A percentile compares a stretch with the other conserved stretches of the same genome.
phyloP scores from a whole-genome alignment of 1,140 invertebrate species.

The Drosophila lini region DNA sequence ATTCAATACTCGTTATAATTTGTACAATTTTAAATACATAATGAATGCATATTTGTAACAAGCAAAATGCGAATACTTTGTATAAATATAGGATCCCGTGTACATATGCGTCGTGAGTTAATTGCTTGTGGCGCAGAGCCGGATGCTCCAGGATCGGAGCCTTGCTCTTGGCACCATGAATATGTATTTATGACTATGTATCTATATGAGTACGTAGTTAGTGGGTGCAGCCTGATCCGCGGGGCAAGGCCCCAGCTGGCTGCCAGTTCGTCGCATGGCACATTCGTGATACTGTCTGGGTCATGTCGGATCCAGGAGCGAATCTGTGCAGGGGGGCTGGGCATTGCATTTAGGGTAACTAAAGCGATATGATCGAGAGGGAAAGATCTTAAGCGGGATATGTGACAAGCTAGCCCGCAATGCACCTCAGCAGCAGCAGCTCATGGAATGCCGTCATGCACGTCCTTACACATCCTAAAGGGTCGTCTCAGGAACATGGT shows the following conservation, averaged over 20 bases:
- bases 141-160: slow-evolving; percentile 29
- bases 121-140: slow-evolving; percentile 51
- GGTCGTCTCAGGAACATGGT: slow-evolving; percentile 72
- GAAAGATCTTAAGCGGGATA: slow-evolving; percentile 59
- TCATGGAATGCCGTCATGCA: slow-evolving; percentile 13
- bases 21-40: slow-evolving; percentile 76
- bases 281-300: slow-evolving; percentile 71
- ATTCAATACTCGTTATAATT: slow-evolving; percentile 48
- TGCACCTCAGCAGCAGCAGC: neutral
- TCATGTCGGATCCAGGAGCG: slow-evolving; percentile 19
- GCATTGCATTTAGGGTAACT: slow-evolving; percentile 39
- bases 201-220: slow-evolving; percentile 40
- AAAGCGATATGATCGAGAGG: slow-evolving; percentile 32
- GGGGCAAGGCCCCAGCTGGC: slow-evolving; percentile 41
- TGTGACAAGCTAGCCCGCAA: slow-evolving; percentile 49
- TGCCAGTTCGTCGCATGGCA: slow-evolving; percentile 70
- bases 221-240: slow-evolving; percentile 60
- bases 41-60: slow-evolving; percentile 73
- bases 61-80: slow-evolving; percentile 78
- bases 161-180: slow-evolving; percentile 44
- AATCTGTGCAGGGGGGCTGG: slow-evolving; percentile 15
- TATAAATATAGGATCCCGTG: slow-evolving; percentile 76
- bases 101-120: slow-evolving; percentile 48
- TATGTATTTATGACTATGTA: slow-evolving; percentile 34
- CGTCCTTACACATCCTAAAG: slow-evolving; percentile 49